phyloP scores from a whole-genome alignment of 2,797 vertebrate genomes.

The Cygnus olor region DNA sequence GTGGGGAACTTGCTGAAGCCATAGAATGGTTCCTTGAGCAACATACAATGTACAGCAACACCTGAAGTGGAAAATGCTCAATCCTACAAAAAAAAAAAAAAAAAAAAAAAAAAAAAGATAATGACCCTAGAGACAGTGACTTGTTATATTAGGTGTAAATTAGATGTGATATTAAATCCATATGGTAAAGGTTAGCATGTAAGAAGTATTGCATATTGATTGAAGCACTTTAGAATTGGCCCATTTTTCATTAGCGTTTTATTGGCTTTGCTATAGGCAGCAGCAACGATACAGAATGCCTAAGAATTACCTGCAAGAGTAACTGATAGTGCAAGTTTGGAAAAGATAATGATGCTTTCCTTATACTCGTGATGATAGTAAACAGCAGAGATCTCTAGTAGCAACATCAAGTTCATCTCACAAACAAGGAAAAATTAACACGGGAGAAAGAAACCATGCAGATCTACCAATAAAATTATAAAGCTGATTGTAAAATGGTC shows the following conservation, averaged over 20 bases:
- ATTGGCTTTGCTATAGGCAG: slow-evolving; percentile 55
- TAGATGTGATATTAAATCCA: slow-evolving; percentile 74
- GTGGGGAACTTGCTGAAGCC: not conserved
- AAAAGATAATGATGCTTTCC: not conserved
- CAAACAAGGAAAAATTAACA: not conserved
- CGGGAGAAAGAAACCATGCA: not conserved
- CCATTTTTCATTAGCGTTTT: slow-evolving; percentile 64
- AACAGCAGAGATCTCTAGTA: not conserved
- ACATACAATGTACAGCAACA: not conserved
- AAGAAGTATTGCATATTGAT: slow-evolving; percentile 65
- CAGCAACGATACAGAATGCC: slow-evolving; percentile 18
- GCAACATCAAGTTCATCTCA: not conserved
- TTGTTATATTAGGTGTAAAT: slow-evolving; percentile 66
- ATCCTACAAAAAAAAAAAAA: not conserved
- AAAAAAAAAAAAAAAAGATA: not conserved
- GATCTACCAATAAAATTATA: not conserved
- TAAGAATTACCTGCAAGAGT: slow-evolving; percentile 36
- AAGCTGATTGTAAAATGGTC: slow-evolving; percentile 17
- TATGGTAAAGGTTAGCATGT: slow-evolving; percentile 68
- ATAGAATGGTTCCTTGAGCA: not conserved
- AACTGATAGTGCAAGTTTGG: slow-evolving; percentile 50
- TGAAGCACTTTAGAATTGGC: not conserved
- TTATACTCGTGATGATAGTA: not conserved
- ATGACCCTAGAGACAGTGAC: not conserved
- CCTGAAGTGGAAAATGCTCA: not conserved